Base-by-base conservation (phyloP, 2,888 invertebrate species). In the Rhingia rostrata region DNA sequence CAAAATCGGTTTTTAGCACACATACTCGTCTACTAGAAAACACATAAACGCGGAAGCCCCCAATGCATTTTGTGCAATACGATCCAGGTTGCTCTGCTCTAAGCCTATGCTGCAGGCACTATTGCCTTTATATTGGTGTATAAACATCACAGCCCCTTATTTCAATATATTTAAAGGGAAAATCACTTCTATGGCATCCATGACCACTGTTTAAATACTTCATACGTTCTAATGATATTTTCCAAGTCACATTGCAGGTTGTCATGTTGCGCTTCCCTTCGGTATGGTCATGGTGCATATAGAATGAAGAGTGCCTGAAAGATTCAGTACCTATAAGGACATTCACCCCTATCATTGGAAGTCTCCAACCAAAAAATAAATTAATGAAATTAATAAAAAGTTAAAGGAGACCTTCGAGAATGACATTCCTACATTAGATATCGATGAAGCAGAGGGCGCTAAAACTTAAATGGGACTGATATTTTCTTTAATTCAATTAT, bases 161-260 rank as follows among this genome's bases (percentile, higher is more conserved):
- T 73, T 35, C 4, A 9, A 41, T 2, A 2, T 22, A 22, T 39
- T 37, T 72, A 37, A 39, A 58, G 47, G 53, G 53, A 77, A 58
- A 66, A 83, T 78, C 82, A 83, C 73, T 83, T 83, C 53, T 83
- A 83, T 83, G 82, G 82, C 67, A 83, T 83, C 82, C 77, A 56
- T 32, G 54, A 12, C 54, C 51, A 3, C 47, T 12, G 12, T 47
- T 22, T 37, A 10, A 56, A 53, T 67, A 56, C 72, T 77, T 63
- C 49, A 33, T 66, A 72, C 72, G 70, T 72, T 83, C 61, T 66
- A 72, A 73, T 77, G 72, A 78, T 63, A 67, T 77, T 77, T 82
- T 67, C 66, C 72, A 77, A 72, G 67, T 67, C 61, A 37, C 72
- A 82, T 61, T 72, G 60, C 54, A 72, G 35, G 45, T 56, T 45